Evolutionary conservation across 2,113 vertebrate genomes (phyloP), one percentile per base, ranked within the genome.

Genomic region (Procavia capensis): DNA sequence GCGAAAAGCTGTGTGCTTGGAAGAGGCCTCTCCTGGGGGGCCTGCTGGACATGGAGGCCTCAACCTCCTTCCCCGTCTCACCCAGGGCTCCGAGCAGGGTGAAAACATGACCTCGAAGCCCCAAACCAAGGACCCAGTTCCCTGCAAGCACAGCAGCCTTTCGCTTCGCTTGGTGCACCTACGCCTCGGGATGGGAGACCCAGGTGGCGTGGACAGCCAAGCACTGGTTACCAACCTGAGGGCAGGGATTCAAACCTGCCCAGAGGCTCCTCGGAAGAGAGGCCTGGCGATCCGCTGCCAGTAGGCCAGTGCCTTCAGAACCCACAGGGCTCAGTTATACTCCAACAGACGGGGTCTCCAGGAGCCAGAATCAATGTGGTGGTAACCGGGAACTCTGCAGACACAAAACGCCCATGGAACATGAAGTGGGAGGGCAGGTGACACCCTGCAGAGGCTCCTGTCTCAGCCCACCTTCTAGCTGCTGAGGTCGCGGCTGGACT

Each of bases 401-500:
- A 59, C 19, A 59, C 19, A 59, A 54, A 59, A 59, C 24, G 57
- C 4, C 24, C 1, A 59, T 59, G 6, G 19, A 59, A 59, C 57
- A 59, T 5, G 31, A 36, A 17, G 70, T 31, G 1, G 29, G 3
- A 70, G 19, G 41, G 9, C 0, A 1, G 76, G 34, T 27, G 39
- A 25, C 5, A 1, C 11, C 14, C 24, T 34, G 59, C 16, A 20
- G 11, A 1, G 27, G 34, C 2, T 39, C 11, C 63, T 1, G 13
- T 9, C 41, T 39, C 0, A 5, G 34, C 10, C 24, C 19, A 11
- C 17, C 45, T 36, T 27, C 27, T 45, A 45, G 24, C 9, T 19
- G 8, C 4, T 1, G 20, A 0, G 7, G 25, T n/a, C 2, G 54
- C 9, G 0, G 19, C 16, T 5, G 36, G 25, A 2, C 0, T 17